Evolutionary conservation across 2,113 vertebrate species (phyloP).

Genomic region (Zingel zingel): DNA sequence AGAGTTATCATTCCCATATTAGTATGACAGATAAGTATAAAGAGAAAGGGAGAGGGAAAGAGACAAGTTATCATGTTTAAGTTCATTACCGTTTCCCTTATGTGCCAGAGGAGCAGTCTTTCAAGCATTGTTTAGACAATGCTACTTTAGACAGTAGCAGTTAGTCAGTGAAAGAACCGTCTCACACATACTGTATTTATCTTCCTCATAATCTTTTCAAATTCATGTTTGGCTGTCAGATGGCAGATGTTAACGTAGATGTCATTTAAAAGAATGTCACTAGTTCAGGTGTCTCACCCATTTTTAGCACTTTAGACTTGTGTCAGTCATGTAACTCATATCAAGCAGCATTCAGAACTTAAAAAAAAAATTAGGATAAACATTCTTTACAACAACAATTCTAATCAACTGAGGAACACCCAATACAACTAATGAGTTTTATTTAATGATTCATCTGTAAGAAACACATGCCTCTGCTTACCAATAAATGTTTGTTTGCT

Average conservation of each 20-base stretch:
- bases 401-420: neutral
- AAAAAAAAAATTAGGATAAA: neutral
- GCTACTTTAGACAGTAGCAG: too few species aligned
- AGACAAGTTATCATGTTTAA: neutral
- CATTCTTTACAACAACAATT: neutral
- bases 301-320: slow-evolving; percentile 24
- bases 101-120: neutral
- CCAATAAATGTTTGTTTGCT: neutral
- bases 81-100: neutral
- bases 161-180: neutral
- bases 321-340: neutral
- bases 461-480: neutral
- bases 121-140: slow-evolving; percentile 6
- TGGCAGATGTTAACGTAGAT: slow-evolving; percentile 25
- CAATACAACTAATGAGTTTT: neutral
- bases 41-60: neutral
- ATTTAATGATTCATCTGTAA: neutral
- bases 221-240: slow-evolving; percentile 22
- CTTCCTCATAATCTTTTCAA: neutral
- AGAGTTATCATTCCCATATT: neutral
- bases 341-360: neutral
- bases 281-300: slow-evolving; percentile 43
- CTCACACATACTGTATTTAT: slow-evolving; percentile 2
- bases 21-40: neutral
- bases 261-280: slow-evolving; percentile 63